Evolutionary conservation across 2,797 vertebrate genomes (phyloP).

Genomic region (Phoebastria nigripes): DNA sequence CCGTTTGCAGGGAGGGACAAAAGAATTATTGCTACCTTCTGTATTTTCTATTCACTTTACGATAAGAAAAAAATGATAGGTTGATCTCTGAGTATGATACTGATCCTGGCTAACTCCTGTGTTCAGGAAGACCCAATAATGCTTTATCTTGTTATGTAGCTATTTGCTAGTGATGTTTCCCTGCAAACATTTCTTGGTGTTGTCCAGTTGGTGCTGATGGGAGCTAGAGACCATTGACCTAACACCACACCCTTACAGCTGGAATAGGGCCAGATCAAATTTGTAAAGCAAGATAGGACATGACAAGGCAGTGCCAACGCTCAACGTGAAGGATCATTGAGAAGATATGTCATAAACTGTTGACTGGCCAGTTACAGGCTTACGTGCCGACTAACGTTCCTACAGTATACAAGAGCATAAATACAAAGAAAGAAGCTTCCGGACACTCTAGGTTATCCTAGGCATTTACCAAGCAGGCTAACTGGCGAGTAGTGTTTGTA

Average conservation of each 20-base stretch:
- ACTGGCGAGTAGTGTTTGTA: not conserved
- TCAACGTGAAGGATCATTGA: accelerated
- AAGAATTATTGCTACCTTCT: not conserved
- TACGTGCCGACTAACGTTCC: accelerated
- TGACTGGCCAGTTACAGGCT: not conserved
- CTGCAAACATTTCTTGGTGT: not conserved
- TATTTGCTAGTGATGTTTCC: not conserved
- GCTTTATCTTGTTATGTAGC: not conserved
- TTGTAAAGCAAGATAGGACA: not conserved
- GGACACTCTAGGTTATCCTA: accelerated
- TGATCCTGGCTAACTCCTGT: not conserved
- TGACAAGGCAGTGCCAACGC: not conserved
- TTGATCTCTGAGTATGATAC: not conserved
- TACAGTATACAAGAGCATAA: not conserved
- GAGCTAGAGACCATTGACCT: not conserved
- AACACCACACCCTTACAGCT: not conserved
- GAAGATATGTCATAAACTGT: not conserved
- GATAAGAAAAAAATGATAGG: not conserved
- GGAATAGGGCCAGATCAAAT: not conserved
- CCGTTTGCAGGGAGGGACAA: not conserved
- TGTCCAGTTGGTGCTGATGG: not conserved
- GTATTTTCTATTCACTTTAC: not conserved
- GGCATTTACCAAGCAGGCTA: not conserved
- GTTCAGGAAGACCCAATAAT: not conserved
- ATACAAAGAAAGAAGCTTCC: not conserved